Conservation (phyloP, 2,113 vertebrate species). For the Pterophyllum scalare region DNA sequence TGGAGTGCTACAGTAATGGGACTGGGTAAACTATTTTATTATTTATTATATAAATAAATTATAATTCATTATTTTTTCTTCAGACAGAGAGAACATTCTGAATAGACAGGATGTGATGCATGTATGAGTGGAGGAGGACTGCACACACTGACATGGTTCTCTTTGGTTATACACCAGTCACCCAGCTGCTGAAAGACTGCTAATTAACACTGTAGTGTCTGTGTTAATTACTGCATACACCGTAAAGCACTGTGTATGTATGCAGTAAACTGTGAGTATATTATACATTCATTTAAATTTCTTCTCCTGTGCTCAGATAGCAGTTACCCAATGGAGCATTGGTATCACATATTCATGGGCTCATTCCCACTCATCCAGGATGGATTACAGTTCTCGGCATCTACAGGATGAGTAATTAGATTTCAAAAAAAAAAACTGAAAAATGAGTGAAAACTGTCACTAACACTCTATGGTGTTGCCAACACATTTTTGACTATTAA, state of each 20-base stretch:
- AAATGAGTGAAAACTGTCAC: not conserved
- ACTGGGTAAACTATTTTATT: not conserved
- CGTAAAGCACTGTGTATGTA: no score
- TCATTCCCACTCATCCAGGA: not conserved
- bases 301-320: not conserved
- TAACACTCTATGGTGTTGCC: not conserved
- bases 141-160: not conserved
- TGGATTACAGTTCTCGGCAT: not conserved
- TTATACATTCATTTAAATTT: not conserved
- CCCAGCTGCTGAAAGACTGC: not conserved
- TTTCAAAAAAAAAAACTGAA: not conserved
- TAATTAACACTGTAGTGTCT: no score
- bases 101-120: not conserved
- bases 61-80: not conserved
- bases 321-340: not conserved
- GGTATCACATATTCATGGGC: not conserved
- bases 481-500: no score
- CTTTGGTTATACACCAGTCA: constrained; percentile 17
- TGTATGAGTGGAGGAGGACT: not conserved
- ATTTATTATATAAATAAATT: not conserved
- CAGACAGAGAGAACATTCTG: not conserved
- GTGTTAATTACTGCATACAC: no score
- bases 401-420: constrained; percentile 24
- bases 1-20: not conserved
- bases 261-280: not conserved